phyloP scores from a whole-genome alignment of 2,113 vertebrate species.

The Glaucidium brasilianum region DNA sequence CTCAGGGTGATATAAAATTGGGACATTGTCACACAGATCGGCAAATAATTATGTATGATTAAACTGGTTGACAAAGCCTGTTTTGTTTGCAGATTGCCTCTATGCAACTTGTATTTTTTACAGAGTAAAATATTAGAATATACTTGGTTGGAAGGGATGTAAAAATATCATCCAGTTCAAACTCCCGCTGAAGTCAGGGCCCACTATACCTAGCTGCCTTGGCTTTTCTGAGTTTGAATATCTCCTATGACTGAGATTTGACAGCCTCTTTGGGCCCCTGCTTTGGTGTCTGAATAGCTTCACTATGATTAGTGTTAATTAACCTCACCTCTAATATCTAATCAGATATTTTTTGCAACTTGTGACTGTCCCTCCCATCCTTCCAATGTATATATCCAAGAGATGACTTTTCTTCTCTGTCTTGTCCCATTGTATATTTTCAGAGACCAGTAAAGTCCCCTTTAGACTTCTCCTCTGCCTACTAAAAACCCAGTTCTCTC shows the following conservation, averaged over 20 bases:
- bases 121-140: background rate
- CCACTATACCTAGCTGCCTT: background rate
- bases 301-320: background rate
- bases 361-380: background rate
- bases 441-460: background rate
- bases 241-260: background rate
- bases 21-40: background rate
- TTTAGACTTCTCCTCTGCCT: background rate
- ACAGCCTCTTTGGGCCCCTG: background rate
- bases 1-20: background rate
- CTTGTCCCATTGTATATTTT: background rate
- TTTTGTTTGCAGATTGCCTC: background rate
- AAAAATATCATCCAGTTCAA: background rate
- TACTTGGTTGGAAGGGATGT: background rate
- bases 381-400: background rate
- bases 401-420: background rate
- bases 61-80: background rate
- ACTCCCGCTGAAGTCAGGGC: background rate
- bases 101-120: background rate
- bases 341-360: background rate
- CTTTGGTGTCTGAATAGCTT: background rate
- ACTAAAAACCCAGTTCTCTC: accelerated
- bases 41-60: background rate
- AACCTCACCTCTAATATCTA: background rate
- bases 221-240: background rate